Conservation (phyloP, 2,888 invertebrate genomes). For the Eilema caniola region DNA sequence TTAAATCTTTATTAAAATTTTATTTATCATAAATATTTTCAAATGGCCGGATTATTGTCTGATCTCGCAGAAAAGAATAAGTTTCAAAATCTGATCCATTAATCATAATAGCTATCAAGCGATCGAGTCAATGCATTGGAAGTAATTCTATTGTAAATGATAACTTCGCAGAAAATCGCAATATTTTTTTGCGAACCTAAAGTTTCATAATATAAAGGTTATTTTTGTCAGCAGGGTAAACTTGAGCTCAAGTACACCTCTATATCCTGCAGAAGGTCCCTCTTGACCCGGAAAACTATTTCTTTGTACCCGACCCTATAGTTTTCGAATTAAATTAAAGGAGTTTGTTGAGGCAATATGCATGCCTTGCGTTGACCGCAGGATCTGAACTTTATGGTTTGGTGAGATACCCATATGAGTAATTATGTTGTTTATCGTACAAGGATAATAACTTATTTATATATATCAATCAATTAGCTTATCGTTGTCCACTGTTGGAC, state of each 20-base stretch:
- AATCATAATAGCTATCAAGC: conserved; percentile 13
- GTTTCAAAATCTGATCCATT: conserved; percentile 1
- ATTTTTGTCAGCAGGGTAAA: conserved; percentile 49
- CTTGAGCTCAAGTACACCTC: conserved; percentile 35
- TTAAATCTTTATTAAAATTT: no score
- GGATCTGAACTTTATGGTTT: conserved; percentile 47
- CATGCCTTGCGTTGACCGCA: conserved; percentile 52
- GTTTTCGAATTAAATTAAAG: conserved; percentile 77
- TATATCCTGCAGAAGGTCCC: conserved; percentile 46
- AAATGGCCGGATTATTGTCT: not conserved
- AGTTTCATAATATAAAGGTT: conserved; percentile 29
- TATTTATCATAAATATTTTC: not conserved
- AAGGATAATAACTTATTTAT: no score
- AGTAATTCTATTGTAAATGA: conserved; percentile 3
- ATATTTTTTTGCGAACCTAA: not conserved
- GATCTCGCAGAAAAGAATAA: not conserved
- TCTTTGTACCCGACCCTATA: conserved; percentile 75
- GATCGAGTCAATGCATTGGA: not conserved
- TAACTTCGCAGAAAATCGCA: not conserved
- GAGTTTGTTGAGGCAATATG: conserved; percentile 55
- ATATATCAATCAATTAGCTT: no score
- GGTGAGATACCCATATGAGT: conserved; percentile 28
- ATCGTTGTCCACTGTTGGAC: no score
- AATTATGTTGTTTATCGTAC: conserved; percentile 34
- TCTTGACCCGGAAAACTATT: conserved; percentile 69